phyloP scores from a whole-genome alignment of 2,888 invertebrate genomes.

The Deroplatys truncata region DNA sequence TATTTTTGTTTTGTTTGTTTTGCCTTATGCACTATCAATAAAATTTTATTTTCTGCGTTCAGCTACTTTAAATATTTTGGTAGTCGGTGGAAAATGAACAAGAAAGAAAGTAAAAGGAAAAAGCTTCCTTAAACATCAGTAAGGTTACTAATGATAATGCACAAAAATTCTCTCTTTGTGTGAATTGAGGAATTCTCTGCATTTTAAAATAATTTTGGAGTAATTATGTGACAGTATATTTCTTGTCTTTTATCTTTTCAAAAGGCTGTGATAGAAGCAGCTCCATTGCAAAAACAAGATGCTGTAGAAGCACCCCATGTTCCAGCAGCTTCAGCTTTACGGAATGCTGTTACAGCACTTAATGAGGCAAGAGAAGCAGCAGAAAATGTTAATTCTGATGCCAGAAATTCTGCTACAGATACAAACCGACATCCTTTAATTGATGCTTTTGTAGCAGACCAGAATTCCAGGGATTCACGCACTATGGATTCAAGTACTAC shows the following conservation, averaged over 20 bases:
- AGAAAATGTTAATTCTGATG: background rate
- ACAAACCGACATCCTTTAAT: background rate
- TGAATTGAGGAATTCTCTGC: too few relatives aligned
- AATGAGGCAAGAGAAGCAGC: background rate
- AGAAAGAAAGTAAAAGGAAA: too few relatives aligned
- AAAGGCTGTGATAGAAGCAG: slow-evolving; percentile 85
- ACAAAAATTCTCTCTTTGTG: too few relatives aligned
- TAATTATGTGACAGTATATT: too few relatives aligned
- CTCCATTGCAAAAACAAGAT: slow-evolving; percentile 67
- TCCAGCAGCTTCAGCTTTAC: slow-evolving; percentile 32
- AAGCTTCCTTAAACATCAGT: too few relatives aligned
- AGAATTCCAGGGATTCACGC: background rate
- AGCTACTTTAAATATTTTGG: too few relatives aligned
- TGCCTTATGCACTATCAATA: too few relatives aligned
- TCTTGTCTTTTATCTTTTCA: slow-evolving; percentile 41
- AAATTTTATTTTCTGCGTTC: too few relatives aligned
- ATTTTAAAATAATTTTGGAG: too few relatives aligned
- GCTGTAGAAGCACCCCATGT: slow-evolving; percentile 44
- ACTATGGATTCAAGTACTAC: background rate
- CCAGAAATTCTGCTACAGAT: background rate
- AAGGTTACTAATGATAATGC: too few relatives aligned
- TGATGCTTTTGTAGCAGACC: background rate
- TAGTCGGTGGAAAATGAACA: too few relatives aligned
- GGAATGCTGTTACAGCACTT: slow-evolving; percentile 22
- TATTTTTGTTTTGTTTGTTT: too few relatives aligned